Evolutionary conservation across 2,797 vertebrate genomes (phyloP).

Genomic region (Simalia tracyae): DNA sequence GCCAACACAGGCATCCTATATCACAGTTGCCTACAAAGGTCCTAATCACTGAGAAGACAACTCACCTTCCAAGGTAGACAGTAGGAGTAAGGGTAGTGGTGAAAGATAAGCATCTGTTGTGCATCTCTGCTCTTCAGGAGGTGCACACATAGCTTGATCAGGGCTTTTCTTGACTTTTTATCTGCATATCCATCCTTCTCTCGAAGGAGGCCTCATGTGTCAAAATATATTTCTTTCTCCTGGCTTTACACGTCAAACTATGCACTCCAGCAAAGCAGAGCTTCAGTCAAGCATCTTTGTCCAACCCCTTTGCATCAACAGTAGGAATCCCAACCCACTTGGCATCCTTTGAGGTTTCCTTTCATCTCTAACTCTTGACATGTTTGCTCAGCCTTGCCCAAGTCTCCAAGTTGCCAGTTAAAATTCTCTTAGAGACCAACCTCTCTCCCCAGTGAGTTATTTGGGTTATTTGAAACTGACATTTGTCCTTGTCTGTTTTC

Average conservation of each 20-base stretch:
- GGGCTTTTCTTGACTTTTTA: neutral
- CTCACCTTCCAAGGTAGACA: too few species aligned
- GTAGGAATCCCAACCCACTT: neutral
- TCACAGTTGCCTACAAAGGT: neutral
- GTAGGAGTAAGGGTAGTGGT: neutral
- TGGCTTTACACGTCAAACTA: neutral
- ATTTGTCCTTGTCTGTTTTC: neutral
- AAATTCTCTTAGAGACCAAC: neutral
- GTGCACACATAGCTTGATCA: neutral
- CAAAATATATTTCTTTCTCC: neutral
- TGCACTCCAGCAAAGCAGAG: neutral
- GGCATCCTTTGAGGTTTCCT: neutral
- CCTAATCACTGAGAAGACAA: neutral
- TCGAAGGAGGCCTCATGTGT: neutral
- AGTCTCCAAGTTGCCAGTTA: conserved; percentile 4
- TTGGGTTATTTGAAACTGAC: neutral
- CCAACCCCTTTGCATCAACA: neutral
- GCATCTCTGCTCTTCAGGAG: neutral
- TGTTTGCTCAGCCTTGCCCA: neutral
- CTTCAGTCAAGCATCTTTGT: neutral
- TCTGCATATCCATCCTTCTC: neutral
- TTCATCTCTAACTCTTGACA: neutral
- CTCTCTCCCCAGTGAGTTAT: neutral
- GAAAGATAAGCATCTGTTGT: neutral
- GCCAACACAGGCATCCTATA: too few species aligned